Conservation (phyloP, 1,140 invertebrate species). For the Lepidurus arcticus region DNA sequence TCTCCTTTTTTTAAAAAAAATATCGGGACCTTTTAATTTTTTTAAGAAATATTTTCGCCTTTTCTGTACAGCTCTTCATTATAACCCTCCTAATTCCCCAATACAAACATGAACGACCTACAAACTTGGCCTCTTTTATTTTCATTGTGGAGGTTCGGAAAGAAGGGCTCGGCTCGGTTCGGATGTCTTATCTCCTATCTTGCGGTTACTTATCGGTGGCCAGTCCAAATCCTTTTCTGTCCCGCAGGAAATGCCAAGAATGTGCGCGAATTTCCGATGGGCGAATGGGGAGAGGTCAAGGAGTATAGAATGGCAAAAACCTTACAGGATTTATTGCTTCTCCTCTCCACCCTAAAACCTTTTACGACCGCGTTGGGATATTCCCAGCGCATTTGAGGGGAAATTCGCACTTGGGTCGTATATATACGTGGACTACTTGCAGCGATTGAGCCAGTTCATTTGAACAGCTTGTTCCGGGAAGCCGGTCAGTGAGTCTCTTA, state of each 20-base stretch:
- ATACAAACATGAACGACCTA: conserved; percentile 16
- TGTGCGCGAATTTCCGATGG: conserved; percentile 13
- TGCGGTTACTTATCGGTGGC: neutral
- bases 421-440: too few relatives aligned
- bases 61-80: neutral
- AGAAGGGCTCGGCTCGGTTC: neutral
- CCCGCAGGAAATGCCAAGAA: conserved; percentile 8
- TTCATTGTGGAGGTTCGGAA: neutral
- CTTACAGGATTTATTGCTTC: neutral
- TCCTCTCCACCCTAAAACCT: neutral
- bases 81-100: neutral
- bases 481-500: too few relatives aligned
- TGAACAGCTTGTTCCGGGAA: too few relatives aligned
- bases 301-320: neutral
- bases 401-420: too few relatives aligned
- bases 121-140: conserved; percentile 7
- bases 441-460: too few relatives aligned
- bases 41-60: neutral
- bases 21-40: neutral
- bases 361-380: neutral
- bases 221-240: neutral
- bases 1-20: neutral
- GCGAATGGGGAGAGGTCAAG: neutral
- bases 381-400: too few relatives aligned
- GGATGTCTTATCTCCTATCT: neutral